These are phyloP conservation scores for Equus quagga DNA, from an alignment of 2,113 vertebrate species.

Conservation along the genomic window DNA sequence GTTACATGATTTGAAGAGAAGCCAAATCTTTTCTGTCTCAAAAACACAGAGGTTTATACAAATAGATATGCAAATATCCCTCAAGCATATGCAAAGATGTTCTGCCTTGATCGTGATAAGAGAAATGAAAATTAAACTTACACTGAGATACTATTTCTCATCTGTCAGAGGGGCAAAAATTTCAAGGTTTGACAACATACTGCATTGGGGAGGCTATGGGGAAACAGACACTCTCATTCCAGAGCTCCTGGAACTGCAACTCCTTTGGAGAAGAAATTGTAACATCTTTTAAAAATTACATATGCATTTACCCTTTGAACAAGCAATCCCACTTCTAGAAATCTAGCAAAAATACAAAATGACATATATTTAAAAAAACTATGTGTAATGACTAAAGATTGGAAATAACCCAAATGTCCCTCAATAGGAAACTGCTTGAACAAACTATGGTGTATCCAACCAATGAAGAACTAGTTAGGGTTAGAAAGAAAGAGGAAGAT, in stretches of 20 bases:
- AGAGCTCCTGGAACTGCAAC: not conserved
- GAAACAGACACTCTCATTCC: not conserved
- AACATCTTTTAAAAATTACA: not conserved
- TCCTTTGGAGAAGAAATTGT: not conserved
- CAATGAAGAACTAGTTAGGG: not conserved
- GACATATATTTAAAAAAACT: not conserved
- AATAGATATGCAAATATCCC: not conserved
- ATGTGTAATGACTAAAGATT: not conserved
- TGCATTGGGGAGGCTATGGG: not conserved
- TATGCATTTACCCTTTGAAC: not conserved
- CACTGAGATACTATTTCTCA: slow-evolving; percentile 6
- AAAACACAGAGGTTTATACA: slow-evolving; percentile 6
- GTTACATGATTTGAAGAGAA: not conserved
- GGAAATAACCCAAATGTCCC: not conserved
- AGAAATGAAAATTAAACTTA: slow-evolving; percentile 47
- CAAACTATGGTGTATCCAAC: slow-evolving; percentile 10
- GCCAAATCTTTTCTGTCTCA: not conserved
- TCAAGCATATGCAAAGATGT: not conserved
- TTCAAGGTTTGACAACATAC: not conserved
- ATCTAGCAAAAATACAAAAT: slow-evolving; percentile 32
- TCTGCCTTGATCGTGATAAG: slow-evolving; percentile 22
- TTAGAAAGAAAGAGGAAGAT: not conserved
- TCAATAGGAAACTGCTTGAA: not conserved
- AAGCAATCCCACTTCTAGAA: not conserved
- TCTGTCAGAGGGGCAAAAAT: not conserved